Conservation (phyloP, 2,113 vertebrate species). For the Speoplatyrhinus poulsoni region DNA sequence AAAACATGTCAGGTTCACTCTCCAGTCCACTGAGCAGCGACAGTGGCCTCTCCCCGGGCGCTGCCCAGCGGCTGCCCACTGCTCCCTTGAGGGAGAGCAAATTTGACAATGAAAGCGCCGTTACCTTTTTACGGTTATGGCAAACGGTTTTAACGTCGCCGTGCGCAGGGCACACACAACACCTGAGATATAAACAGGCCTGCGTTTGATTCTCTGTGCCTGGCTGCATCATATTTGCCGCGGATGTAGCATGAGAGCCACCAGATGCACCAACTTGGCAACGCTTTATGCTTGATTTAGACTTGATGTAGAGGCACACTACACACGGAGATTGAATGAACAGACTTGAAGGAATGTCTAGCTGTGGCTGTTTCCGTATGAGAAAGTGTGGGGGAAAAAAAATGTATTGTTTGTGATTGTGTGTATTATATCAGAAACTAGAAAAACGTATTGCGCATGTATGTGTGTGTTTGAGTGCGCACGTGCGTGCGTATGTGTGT, state of each 20-base stretch:
- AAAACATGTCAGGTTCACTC: too few relatives aligned
- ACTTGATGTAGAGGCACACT: conserved; percentile 24
- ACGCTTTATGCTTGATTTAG: conserved; percentile 60
- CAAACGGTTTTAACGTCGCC: not conserved
- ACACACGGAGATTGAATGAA: not conserved
- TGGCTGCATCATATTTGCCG: conserved; percentile 38
- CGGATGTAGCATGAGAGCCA: conserved; percentile 50
- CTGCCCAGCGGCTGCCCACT: too few relatives aligned
- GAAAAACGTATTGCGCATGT: conserved; percentile 3
- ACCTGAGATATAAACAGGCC: not conserved
- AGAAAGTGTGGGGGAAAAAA: not conserved
- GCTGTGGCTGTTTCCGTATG: not conserved
- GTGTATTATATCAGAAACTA: not conserved
- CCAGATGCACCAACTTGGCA: conserved; percentile 56
- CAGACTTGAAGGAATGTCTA: not conserved
- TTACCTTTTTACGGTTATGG: too few relatives aligned
- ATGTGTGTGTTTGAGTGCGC: conserved; percentile 8
- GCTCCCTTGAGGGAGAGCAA: too few relatives aligned
- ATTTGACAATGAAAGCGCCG: too few relatives aligned
- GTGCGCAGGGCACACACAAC: not conserved
- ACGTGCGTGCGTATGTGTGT: not conserved
- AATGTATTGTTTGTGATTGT: not conserved
- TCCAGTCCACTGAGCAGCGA: too few relatives aligned
- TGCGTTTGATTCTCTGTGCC: conserved; percentile 44
- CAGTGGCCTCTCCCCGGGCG: too few relatives aligned